Percentiles rank a stretch among this genome's conserved stretches.
These are phyloP conservation scores for Atrina japonica DNA, from an alignment of 2,888 invertebrate genomes.

Conservation along the genomic window DNA sequence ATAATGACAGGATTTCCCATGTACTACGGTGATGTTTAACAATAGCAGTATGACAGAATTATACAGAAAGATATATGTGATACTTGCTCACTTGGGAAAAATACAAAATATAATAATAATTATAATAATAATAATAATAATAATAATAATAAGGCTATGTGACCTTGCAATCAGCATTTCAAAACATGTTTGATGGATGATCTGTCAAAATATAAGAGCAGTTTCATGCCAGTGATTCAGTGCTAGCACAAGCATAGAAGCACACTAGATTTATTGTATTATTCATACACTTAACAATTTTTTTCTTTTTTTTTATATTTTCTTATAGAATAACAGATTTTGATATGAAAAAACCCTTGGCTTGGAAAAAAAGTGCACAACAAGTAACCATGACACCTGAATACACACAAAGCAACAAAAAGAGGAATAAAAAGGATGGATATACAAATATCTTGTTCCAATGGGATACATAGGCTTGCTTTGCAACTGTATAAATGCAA, in stretches of 20 bases:
- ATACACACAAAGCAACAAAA: neutral
- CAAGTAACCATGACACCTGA: neutral
- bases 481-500: neutral
- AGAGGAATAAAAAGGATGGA: neutral
- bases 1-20: too few relatives aligned
- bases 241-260: slow-evolving; percentile 24
- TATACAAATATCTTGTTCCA: neutral
- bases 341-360: too few relatives aligned
- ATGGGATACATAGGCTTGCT: neutral
- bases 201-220: neutral
- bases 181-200: too few relatives aligned
- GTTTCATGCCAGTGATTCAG: slow-evolving; percentile 20
- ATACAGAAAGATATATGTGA: slow-evolving; percentile 17
- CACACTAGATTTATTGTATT: neutral
- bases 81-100: slow-evolving; percentile 20
- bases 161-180: too few relatives aligned
- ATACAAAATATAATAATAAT: slow-evolving; percentile 12
- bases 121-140: slow-evolving; percentile 10
- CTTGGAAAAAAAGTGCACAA: too few relatives aligned
- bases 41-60: slow-evolving; percentile 19
- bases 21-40: slow-evolving; percentile 23
- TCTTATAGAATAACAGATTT: too few relatives aligned
- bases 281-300: too few relatives aligned
- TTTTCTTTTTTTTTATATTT: too few relatives aligned
- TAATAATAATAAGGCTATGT: slow-evolving; percentile 7